phyloP scores from a whole-genome alignment of 2,888 invertebrate genomes.

The Drosophila aldrichi region DNA sequence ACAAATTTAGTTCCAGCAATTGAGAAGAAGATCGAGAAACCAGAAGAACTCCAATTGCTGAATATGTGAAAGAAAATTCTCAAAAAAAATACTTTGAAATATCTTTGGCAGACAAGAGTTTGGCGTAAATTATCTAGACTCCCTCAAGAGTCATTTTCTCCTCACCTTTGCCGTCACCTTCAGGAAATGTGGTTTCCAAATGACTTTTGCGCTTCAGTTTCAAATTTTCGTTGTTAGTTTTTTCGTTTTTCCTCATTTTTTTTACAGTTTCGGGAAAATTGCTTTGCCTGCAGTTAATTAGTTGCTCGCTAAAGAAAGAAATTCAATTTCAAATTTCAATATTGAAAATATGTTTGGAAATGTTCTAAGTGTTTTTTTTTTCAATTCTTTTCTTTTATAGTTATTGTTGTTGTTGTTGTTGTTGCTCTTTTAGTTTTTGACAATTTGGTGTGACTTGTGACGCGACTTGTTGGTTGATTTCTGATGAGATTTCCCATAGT shows the following conservation, averaged over 20 bases:
- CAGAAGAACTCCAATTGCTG: too few species aligned
- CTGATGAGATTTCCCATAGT: conserved; percentile 39
- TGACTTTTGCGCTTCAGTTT: conserved; percentile 14
- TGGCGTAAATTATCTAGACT: not conserved
- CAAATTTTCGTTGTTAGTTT: conserved; percentile 8
- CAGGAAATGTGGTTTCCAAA: conserved; percentile 7
- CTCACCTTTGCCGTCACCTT: not conserved
- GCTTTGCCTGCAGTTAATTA: conserved; percentile 52
- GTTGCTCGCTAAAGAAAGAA: conserved; percentile 23
- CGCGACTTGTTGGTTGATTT: conserved; percentile 59
- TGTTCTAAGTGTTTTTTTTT: conserved; percentile 18
- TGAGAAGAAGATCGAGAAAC: too few species aligned
- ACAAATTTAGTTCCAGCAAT: too few species aligned
- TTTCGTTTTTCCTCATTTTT: conserved; percentile 4
- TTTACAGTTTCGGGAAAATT: conserved; percentile 29
- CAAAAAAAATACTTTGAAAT: not conserved
- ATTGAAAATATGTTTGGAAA: conserved; percentile 36
- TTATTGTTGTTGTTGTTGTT: conserved; percentile 11
- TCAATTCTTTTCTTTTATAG: not conserved
- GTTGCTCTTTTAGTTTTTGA: conserved; percentile 16
- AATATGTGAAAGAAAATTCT: not conserved
- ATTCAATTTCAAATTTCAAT: conserved; percentile 41
- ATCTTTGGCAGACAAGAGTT: not conserved
- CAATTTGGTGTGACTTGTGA: conserved; percentile 63
- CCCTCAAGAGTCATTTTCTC: not conserved